phyloP scores from a whole-genome alignment of 2,113 vertebrate genomes.

The Xerus inauris region DNA sequence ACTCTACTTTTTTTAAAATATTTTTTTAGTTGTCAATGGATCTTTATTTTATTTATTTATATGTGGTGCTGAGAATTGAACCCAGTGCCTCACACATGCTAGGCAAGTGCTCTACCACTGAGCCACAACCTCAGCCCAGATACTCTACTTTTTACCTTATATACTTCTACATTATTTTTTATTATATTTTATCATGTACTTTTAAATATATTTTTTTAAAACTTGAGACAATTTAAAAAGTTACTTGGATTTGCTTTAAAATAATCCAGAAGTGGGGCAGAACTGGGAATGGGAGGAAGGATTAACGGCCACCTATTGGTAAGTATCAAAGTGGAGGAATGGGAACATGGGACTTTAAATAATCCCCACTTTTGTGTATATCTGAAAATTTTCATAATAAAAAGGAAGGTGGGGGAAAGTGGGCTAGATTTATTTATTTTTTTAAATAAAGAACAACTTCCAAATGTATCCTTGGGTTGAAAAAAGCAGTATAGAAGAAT shows the following conservation, averaged over 20 bases:
- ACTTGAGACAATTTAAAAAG: neutral
- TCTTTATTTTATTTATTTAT: too few species aligned
- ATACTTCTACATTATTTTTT: neutral
- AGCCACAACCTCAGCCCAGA: too few species aligned
- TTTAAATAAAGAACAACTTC: slow-evolving; percentile 15
- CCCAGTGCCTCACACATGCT: too few species aligned
- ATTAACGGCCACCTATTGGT: neutral
- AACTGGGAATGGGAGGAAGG: neutral
- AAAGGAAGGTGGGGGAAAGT: neutral
- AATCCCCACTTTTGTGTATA: neutral
- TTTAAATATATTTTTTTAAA: neutral
- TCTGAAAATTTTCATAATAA: slow-evolving; percentile 13
- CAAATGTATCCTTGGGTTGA: neutral
- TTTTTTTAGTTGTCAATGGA: too few species aligned
- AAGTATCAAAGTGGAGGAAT: neutral
- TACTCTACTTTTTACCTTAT: neutral
- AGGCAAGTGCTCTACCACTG: too few species aligned
- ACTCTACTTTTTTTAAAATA: too few species aligned
- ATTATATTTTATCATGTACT: neutral
- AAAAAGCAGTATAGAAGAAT: neutral
- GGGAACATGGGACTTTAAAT: neutral
- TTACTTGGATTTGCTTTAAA: neutral
- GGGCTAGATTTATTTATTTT: neutral
- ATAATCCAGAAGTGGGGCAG: neutral
- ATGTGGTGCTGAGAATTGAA: too few species aligned